Percentiles rank a stretch among this genome's conserved stretches.
phyloP scores from a whole-genome alignment of 2,888 invertebrate species.

The Patella caerulea region DNA sequence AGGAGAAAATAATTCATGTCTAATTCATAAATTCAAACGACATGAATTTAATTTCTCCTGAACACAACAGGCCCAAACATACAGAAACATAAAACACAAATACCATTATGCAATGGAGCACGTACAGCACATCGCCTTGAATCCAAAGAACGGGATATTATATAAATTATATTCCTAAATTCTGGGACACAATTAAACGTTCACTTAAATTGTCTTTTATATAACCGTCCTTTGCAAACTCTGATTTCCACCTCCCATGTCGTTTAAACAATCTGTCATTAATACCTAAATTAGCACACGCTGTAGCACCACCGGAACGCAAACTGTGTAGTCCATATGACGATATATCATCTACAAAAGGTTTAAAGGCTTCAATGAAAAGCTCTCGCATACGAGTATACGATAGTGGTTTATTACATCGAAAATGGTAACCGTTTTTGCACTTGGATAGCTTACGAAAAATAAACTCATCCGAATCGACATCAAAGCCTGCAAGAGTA shows the following conservation, averaged over 20 bases:
- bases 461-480: background rate
- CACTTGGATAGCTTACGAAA: constrained; percentile 12
- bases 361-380: constrained; percentile 24
- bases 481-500: background rate
- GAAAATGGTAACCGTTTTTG: constrained; percentile 12
- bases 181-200: too few species aligned
- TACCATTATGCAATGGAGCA: too few species aligned
- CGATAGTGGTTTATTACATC: constrained; percentile 12
- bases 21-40: too few species aligned
- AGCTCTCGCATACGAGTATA: constrained; percentile 25
- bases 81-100: too few species aligned
- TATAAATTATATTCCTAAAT: too few species aligned
- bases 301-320: constrained; percentile 26
- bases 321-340: constrained; percentile 21
- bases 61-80: too few species aligned
- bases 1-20: too few species aligned
- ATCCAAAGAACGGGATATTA: too few species aligned
- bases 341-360: constrained; percentile 24
- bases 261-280: constrained; percentile 28
- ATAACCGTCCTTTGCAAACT: constrained; percentile 20
- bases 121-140: too few species aligned
- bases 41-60: too few species aligned
- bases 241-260: constrained; percentile 21
- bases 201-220: constrained; percentile 3
- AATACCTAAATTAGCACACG: constrained; percentile 25